A percentile compares a stretch with the other conserved stretches of the same genome.
These are phyloP conservation scores for Tineola bisselliella DNA, from an alignment of 2,888 invertebrate species.

Conservation along the genomic window DNA sequence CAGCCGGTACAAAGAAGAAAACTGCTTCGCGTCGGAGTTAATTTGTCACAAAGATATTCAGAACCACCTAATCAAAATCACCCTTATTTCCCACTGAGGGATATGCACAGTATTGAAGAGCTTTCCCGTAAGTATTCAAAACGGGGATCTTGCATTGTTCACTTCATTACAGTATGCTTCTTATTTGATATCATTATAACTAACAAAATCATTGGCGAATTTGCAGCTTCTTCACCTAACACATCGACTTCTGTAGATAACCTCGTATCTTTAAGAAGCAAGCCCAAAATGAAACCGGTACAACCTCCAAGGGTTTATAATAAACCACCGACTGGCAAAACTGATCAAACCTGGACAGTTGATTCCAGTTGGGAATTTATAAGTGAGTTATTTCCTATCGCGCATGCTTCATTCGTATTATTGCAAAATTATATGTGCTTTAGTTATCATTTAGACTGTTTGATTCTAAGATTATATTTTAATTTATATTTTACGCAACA, in stretches of 20 bases:
- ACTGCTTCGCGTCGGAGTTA: constrained; percentile 46
- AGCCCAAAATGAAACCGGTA: constrained; percentile 75
- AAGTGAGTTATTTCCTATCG: constrained; percentile 54
- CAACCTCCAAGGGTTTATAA: constrained; percentile 72
- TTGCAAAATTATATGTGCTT: background rate
- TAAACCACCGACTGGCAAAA: constrained; percentile 60
- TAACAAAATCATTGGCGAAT: background rate
- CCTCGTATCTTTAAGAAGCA: constrained; percentile 62
- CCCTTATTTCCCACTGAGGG: constrained; percentile 58
- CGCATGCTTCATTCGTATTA: background rate
- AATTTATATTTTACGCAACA: too few species aligned
- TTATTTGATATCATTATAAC: background rate
- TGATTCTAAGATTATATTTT: too few species aligned
- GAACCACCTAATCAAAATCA: constrained; percentile 67
- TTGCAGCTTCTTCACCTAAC: constrained; percentile 59
- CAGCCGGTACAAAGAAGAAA: constrained; percentile 56
- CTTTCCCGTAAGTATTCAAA: constrained; percentile 48
- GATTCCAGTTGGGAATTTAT: constrained; percentile 94
- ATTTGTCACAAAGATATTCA: constrained; percentile 68
- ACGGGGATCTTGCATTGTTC: too few species aligned
- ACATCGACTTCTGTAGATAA: constrained; percentile 78
- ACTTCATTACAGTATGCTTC: background rate
- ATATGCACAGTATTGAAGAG: constrained; percentile 66
- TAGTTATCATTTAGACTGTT: too few species aligned
- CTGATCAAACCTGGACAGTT: constrained; percentile 78